Evolutionary conservation across 2,797 vertebrate genomes (phyloP), one percentile per base, ranked within the genome.

Genomic region (Smutsia gigantea): DNA sequence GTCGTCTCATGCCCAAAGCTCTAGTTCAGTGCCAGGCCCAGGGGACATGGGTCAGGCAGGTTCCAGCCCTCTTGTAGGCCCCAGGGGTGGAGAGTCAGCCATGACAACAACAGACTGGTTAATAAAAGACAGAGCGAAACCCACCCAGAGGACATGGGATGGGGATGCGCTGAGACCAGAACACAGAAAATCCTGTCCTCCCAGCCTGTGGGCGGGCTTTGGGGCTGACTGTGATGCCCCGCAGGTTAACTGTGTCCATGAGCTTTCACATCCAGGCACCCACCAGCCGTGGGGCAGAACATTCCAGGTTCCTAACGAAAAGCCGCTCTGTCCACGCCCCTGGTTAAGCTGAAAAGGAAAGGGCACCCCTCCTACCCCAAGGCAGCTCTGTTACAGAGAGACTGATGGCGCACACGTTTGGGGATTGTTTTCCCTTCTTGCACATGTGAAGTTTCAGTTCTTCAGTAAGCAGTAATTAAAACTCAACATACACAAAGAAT

Each of bases 391-490:
- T 72, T 68, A n/a, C 34, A 42, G 66, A 23, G 88, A 88, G 53
- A 29, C 74, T 51, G 37, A 6, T n/a, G 82, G 21, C 5, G 61
- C 49, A 15, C 63, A 31, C 51, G 61, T 53, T 53, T 66, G 29
- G 87, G 72, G 59, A 59, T 57, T 68, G 13, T 42, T 87, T 75
- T 63, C 77, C 71, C 55, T 89, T 94, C 51, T 39, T 90, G 72
- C 53, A 68, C 86, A 49, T 68, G 85, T 69, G 51, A 97, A 72
- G 53, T 89, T 94, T 96, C 63, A 14, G 83, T 91, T 90, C 96
- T 72, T 83, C 82, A 84, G 96, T 95, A 97, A 97, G 96, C 27
- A 93, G 74, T 94, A 93, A 95, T 97, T 96, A 96, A 97, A 95
- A 89, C 88, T 77, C 92, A 83, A 83, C 25, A 3, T 61, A 88